A percentile compares a stretch with the other conserved stretches of the same genome.
phyloP scores from a whole-genome alignment of 2,888 invertebrate species.

The Dascillus cervinus region DNA sequence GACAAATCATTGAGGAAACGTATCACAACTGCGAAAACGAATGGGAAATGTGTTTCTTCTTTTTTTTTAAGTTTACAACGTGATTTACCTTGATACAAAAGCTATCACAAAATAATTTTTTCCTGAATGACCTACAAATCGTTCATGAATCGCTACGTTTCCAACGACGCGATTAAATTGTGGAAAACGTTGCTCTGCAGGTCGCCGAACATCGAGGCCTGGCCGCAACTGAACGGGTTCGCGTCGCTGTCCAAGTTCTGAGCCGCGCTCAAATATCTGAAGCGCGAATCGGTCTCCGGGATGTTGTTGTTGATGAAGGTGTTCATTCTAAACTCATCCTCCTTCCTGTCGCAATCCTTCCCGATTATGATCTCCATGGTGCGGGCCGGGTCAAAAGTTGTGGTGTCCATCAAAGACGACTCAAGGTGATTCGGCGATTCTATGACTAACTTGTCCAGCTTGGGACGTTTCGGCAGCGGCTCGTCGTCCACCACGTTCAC shows the following conservation, averaged over 20 bases:
- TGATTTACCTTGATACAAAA: constrained; percentile 15
- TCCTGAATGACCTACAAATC: no score
- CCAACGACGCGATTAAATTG: constrained; percentile 51
- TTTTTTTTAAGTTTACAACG: no score
- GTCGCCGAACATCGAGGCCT: constrained; percentile 58
- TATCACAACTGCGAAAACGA: no score
- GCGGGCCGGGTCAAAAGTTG: constrained; percentile 10
- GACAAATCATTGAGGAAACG: no score
- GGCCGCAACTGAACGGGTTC: constrained; percentile 50
- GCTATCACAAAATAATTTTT: constrained; percentile 20
- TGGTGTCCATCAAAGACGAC: constrained; percentile 7
- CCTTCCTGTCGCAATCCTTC: constrained; percentile 11
- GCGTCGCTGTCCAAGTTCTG: constrained; percentile 21
- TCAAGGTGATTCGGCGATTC: constrained; percentile 5
- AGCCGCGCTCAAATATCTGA: constrained; percentile 18
- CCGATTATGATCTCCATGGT: constrained; percentile 10
- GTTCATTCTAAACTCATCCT: constrained; percentile 22
- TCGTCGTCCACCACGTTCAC: constrained; percentile 41
- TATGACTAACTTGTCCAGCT: constrained; percentile 26
- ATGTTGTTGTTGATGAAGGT: constrained; percentile 32
- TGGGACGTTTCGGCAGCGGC: constrained; percentile 32
- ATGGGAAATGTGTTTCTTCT: no score
- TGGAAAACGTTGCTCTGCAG: constrained; percentile 52
- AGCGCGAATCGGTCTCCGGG: constrained; percentile 19
- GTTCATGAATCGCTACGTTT: constrained; percentile 40